Conservation (phyloP, 1,140 invertebrate genomes). For the Trichogramma pretiosum region DNA sequence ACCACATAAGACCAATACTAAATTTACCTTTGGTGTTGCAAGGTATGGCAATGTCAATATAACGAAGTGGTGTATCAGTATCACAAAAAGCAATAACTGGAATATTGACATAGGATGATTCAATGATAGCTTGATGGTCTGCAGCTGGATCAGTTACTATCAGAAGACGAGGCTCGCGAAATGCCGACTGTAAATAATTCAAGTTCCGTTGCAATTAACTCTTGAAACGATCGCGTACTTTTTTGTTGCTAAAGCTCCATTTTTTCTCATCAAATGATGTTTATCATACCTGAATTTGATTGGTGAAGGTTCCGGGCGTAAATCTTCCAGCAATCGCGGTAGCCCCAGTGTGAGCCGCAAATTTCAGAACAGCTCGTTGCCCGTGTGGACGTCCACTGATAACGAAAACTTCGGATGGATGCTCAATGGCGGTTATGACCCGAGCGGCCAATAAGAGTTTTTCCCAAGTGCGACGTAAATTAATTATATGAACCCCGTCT, state of each 20-base stretch:
- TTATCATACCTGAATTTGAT: conserved; percentile 69
- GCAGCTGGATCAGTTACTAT: conserved; percentile 92
- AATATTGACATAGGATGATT: conserved; percentile 99
- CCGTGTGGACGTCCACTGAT: conserved; percentile 91
- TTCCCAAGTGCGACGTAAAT: conserved; percentile 95
- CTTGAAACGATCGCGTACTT: background rate
- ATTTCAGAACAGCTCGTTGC: conserved; percentile 96
- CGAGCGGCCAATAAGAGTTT: conserved; percentile 93
- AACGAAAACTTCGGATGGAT: conserved; percentile 92
- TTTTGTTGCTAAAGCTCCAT: background rate
- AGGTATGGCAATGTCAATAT: conserved; percentile 98
- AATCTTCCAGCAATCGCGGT: conserved; percentile 98
- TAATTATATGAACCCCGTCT: conserved; percentile 85
- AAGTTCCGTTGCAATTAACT: no score
- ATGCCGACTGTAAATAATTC: conserved; percentile 69
- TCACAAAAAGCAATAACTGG: conserved; percentile 98
- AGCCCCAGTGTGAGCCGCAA: conserved; percentile 92
- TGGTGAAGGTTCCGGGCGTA: conserved; percentile 97
- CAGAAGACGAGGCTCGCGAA: conserved; percentile 92
- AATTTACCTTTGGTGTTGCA: conserved; percentile 97
- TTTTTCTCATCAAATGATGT: no score
- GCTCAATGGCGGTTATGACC: conserved; percentile 96
- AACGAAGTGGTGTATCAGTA: conserved; percentile 88
- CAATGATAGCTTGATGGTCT: conserved; percentile 97
- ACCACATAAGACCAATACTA: conserved; percentile 99